Evolutionary conservation across 2,888 invertebrate species (phyloP), one percentile per base, ranked within the genome.

Genomic region (Notodonta dromedarius): DNA sequence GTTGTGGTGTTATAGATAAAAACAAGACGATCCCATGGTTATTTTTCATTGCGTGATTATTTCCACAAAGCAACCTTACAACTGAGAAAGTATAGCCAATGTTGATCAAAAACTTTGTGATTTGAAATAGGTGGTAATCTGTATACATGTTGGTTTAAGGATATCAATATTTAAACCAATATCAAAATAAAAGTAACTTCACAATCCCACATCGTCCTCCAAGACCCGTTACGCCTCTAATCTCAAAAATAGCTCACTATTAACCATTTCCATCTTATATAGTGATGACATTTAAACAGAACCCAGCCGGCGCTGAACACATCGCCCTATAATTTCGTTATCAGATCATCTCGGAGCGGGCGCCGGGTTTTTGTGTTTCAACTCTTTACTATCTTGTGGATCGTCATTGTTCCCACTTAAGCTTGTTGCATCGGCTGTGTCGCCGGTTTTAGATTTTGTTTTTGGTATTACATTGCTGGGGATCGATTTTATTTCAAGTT

Each of bases 241-340:
- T 42, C 59, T 69, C 48, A 67, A 70, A 63, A 73, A 65, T 66
- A 73, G 64, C 65, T 56, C 52, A 59, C 70, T 63, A 67, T 74
- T 61, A 69, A 62, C 67, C 58, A 73, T 65, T 67, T 56, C 58
- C 63, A 61, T 63, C 66, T 67, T 67, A 68, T 72, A 64, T 53
- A 69, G 74, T 67, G 69, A 73, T 73, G 77, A 74, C 74, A 74
- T 69, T 76, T 68, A 74, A 74, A 75, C 69, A 62, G 61, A 68
- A 58, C 62, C 55, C 60, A 61, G 62, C 56, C 60, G 65, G 60
- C 69, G 69, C 66, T 70, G 71, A 78, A 76, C 63, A 32, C 63
- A 57, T 64, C 61, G 58, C 77, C 79, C 86, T 84, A 83, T 85
- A 86, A 86, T 86, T 86, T 84, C 64, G 79, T 87, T 88, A 89